Base-by-base conservation (phyloP, 2,797 vertebrate genomes). In the Phoxinus dragarum region DNA sequence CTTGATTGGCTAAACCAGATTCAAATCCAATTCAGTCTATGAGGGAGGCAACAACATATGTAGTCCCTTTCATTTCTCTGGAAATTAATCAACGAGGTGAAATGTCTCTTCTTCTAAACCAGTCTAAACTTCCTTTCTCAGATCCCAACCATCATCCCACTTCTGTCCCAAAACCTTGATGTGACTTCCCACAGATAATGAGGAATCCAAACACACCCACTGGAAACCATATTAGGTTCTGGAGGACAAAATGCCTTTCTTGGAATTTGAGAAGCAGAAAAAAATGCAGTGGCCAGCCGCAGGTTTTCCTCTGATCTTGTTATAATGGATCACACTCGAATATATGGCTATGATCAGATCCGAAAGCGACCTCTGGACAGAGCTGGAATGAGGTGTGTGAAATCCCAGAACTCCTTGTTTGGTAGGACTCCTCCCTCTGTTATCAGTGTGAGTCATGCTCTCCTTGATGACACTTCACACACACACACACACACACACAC, bases 371-470 rank as follows among this genome's bases (percentile, higher is more conserved):
- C 19, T 76, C 40, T 73, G 73, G n/a, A 49, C 27, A 31, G 75
- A 76, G 71, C 52, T 86, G 38, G 42, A 84, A 61, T 52, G 31
- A 64, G 71, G 76, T 52, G 81, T 49, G 64, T 82, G 38, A 59
- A 73, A 73, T 82, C 81, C 40, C 40, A 73, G 40, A 56, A 6
- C 74, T 78, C 74, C 74, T 84, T 84, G 49, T 80, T 89, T 56
- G 79, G 56, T 42, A 85, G n/a, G 49, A 36, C 84, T 81, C 75
- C 81, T 79, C 88, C 84, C 76, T 81, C 84, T 52, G 16, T 67
- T 67, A 80, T 81, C 89, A 90, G 82, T 16, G 86, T 94, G 92
- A 95, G 88, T 95, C 94, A 94, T 64, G 59, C 59, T 64, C 61
- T 64, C 61, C 27, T 64, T 64, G 61, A 79, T 42, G 31, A 75